These are phyloP conservation scores for Luehdorfia chinensis DNA, from an alignment of 1,140 invertebrate species.

Conservation along the genomic window DNA sequence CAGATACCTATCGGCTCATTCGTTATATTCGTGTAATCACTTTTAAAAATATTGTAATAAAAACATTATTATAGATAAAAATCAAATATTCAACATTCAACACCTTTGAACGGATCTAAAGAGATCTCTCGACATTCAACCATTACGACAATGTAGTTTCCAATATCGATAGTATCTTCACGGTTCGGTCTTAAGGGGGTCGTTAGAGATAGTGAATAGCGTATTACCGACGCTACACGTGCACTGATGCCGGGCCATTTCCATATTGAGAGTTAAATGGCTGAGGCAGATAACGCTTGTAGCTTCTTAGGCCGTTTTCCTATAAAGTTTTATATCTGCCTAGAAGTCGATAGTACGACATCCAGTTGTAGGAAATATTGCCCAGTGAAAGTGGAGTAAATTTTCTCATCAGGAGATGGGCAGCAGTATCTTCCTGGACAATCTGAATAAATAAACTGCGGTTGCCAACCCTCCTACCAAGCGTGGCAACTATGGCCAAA, in stretches of 20 bases:
- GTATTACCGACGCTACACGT: conserved; percentile 27
- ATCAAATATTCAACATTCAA: too few relatives aligned
- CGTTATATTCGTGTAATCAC: too few relatives aligned
- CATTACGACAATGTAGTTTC: conserved; percentile 2
- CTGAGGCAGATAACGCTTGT: conserved; percentile 23
- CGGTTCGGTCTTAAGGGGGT: conserved; percentile 26
- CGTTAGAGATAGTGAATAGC: conserved; percentile 39
- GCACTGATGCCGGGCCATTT: conserved; percentile 27
- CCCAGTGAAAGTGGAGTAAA: background rate
- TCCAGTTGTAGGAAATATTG: background rate
- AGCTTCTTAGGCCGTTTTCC: background rate
- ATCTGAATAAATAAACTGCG: too few relatives aligned
- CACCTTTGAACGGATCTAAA: too few relatives aligned
- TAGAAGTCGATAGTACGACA: too few relatives aligned
- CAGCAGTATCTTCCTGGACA: too few relatives aligned
- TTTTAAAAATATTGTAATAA: too few relatives aligned
- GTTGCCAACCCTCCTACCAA: too few relatives aligned
- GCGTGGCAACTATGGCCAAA: too few relatives aligned
- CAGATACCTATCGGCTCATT: too few relatives aligned
- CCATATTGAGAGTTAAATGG: conserved; percentile 32
- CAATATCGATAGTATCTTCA: conserved; percentile 30
- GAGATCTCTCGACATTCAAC: background rate
- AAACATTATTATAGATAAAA: too few relatives aligned
- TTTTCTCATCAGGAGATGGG: too few relatives aligned
- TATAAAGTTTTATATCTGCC: conserved; percentile 1